Evolutionary conservation across 2,888 invertebrate genomes (phyloP), one percentile per base, ranked within the genome.

Genomic region (Dolichopus griseipennis): DNA sequence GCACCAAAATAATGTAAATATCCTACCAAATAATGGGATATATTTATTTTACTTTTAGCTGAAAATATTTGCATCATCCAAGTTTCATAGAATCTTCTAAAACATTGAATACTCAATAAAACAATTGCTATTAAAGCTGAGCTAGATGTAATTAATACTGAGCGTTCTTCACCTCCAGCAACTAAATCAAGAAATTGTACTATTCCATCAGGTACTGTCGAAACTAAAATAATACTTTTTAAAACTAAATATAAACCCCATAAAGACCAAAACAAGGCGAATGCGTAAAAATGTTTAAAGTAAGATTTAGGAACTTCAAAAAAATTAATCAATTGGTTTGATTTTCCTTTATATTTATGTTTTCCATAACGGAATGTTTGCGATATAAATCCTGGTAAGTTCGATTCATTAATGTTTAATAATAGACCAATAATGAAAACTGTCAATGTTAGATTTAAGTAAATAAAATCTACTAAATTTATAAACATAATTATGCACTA

Each of bases 1-100:
- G 86, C 83, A 5, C 88, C 90, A 72, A 89, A 85, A 77, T 96
- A 96, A 82, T 95, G 93, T 3, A 86, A 74, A 73, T 87, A 86
- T 0, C 94, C 95, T 8, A 90, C 82, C 0, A 89, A 68, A 75
- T 95, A 96, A 78, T 93, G 92, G 0, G 84, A 80, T 0, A 94
- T 71, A 78, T 93, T 92, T 77, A 96, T 95, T 78, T 86, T 89
- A 68, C 88, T 87, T 66, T 88, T 84, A 72, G 84, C 84, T 0
- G 93, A 92, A 78, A 91, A 96, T 33, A 95, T 87, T 78, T 90
- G 93, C 27, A 95, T 81, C 76, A 82, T 90, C 73, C 88, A 85
- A 0, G 92, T 90, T 81, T 96, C 96, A 75, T 92, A 93, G 69
- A 90, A 86, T 72, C 96, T 84, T 73, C 92, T 84, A 66, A 83